Base-by-base conservation (phyloP, 2,113 vertebrate genomes). In the Girardinichthys multiradiatus region DNA sequence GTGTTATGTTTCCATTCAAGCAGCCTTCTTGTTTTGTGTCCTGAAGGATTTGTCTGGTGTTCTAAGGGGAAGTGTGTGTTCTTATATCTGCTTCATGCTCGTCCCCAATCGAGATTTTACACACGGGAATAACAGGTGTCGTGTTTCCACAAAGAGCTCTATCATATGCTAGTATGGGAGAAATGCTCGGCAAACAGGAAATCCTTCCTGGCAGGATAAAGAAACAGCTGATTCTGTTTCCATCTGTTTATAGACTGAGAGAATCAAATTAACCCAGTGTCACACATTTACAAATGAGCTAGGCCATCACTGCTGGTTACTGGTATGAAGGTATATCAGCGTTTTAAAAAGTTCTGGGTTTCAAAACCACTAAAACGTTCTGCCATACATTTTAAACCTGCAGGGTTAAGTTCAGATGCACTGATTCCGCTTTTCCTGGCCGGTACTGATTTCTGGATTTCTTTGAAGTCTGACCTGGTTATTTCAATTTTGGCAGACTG, bases 171-270 rank as follows among this genome's bases (percentile, higher is more conserved):
- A 59, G 19, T 62, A 70, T 79, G 70, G 68, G 72, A 85, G 57
- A 86, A 84, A 83, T 85, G 81, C 83, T 70, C 68, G 81, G 62
- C 73, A 87, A 90, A 85, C 81, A 88, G 82, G 84, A 93, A 90
- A 90, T 92, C 89, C 90, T 87, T 79, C 59, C 82, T 79, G 70
- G 84, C 63, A 27, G 70, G 81, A 65, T 73, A 68, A 70, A 85
- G 86, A 89, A 86, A 80, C 86, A 87, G 84, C 83, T 91, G 85
- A 91, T 90, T 87, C 27, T 60, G 37, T 71, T 63, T 66, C 67
- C 76, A 74, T 92, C 74, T 87, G 74, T 84, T 89, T 87, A 85
- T 89, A 60, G 30, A 80, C 64, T 72, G 64, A 81, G 48, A 78
- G 35, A 57, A 84, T 71, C 80, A 57, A 70, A 89, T 90, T 80